Conservation (phyloP, 2,797 vertebrate genomes). For the Microctenopoma steveboyesi region DNA sequence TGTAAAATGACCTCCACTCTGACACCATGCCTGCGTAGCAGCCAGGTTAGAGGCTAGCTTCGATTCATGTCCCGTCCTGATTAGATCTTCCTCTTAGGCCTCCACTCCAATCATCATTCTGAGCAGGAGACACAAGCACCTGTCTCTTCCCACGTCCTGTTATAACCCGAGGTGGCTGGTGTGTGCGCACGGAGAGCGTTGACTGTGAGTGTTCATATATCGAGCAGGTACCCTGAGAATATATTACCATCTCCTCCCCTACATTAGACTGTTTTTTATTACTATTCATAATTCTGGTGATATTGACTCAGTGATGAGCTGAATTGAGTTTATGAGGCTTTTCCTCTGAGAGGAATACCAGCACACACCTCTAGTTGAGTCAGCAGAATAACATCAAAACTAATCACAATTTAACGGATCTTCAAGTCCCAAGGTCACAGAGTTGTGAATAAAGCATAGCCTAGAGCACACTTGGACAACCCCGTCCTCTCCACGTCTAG, state of each 20-base stretch:
- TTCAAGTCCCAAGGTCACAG: constrained; percentile 62
- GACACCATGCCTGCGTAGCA: constrained; percentile 42
- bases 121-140: constrained; percentile 33
- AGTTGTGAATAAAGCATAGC: constrained; percentile 58
- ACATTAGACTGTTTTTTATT: constrained; percentile 40
- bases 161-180: constrained; percentile 1
- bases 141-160: not conserved
- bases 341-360: constrained; percentile 47
- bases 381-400: constrained; percentile 75
- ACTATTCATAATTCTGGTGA: constrained; percentile 65
- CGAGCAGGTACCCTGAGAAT: constrained; percentile 26
- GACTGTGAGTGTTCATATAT: constrained; percentile 17
- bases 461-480: constrained; percentile 38
- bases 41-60: constrained; percentile 42
- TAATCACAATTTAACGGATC: constrained; percentile 73
- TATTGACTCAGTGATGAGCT: constrained; percentile 72
- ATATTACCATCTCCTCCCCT: constrained; percentile 27
- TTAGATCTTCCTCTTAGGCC: constrained; percentile 42
- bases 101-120: constrained; percentile 59
- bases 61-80: constrained; percentile 32
- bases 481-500: constrained; percentile 25
- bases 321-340: constrained; percentile 71
- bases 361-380: constrained; percentile 48
- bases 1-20: constrained; percentile 12
- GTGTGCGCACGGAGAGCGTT: constrained; percentile 6